Conservation (phyloP, 2,888 invertebrate species). For the Lysandra bellargus region DNA sequence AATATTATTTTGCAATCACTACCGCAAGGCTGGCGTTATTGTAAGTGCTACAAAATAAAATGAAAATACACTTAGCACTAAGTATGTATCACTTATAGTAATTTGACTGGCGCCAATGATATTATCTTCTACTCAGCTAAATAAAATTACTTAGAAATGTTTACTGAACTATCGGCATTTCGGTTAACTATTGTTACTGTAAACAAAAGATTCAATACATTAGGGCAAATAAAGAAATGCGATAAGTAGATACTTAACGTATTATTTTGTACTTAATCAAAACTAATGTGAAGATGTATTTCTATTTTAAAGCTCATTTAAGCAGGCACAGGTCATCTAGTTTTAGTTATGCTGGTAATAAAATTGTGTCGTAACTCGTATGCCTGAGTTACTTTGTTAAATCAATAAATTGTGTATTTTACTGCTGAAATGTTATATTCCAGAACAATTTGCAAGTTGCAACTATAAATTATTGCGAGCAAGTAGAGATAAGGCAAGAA, state of each 20-base stretch:
- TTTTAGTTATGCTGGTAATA: background rate
- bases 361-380: background rate
- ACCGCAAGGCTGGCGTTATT: no score
- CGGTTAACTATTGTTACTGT: background rate
- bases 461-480: background rate
- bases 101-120: slow-evolving; percentile 3
- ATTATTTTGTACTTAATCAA: no score
- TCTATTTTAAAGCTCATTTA: no score
- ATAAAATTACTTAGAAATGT: background rate
- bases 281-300: no score
- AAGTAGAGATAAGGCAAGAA: background rate
- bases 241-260: no score
- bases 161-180: background rate
- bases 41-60: background rate
- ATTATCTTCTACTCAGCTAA: slow-evolving; percentile 5
- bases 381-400: background rate
- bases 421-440: background rate
- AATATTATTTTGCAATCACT: background rate
- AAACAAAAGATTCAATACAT: background rate
- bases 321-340: no score
- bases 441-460: background rate
- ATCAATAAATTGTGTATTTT: background rate
- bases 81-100: background rate
- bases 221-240: background rate
- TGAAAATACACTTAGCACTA: background rate